A percentile compares a stretch with the other conserved stretches of the same genome.
Conservation (phyloP, 2,113 vertebrate genomes). For the Ailurus styani region DNA sequence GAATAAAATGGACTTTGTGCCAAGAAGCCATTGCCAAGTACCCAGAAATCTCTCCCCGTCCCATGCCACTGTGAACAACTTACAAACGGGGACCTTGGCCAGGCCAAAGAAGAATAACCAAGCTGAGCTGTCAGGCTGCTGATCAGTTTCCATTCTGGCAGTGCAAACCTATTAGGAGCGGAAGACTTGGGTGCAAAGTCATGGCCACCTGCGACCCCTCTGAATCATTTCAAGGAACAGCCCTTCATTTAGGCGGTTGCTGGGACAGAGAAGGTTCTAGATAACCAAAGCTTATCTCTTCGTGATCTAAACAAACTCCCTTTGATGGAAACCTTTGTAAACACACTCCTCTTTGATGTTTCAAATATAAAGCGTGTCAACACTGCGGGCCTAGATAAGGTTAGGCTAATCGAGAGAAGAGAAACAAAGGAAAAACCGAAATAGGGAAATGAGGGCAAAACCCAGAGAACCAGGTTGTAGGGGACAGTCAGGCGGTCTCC, state of each 20-base stretch:
- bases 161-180: accelerated
- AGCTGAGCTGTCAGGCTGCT: background rate
- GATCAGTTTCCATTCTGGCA: background rate
- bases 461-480: background rate
- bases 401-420: background rate
- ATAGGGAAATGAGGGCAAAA: background rate
- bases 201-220: accelerated
- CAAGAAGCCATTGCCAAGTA: background rate
- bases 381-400: background rate
- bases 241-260: accelerated
- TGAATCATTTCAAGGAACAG: background rate
- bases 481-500: background rate
- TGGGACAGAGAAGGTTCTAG: background rate
- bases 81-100: background rate
- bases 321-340: background rate
- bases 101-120: background rate
- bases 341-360: background rate
- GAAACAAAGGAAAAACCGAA: background rate
- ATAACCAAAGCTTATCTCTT: background rate
- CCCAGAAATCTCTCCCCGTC: background rate
- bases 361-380: background rate
- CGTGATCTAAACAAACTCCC: background rate
- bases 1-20: background rate
- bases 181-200: background rate
- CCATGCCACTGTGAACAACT: background rate